Evolutionary conservation across 2,797 vertebrate species (phyloP), one percentile per base, ranked within the genome.

Genomic region (Tympanoctomys barrerae): DNA sequence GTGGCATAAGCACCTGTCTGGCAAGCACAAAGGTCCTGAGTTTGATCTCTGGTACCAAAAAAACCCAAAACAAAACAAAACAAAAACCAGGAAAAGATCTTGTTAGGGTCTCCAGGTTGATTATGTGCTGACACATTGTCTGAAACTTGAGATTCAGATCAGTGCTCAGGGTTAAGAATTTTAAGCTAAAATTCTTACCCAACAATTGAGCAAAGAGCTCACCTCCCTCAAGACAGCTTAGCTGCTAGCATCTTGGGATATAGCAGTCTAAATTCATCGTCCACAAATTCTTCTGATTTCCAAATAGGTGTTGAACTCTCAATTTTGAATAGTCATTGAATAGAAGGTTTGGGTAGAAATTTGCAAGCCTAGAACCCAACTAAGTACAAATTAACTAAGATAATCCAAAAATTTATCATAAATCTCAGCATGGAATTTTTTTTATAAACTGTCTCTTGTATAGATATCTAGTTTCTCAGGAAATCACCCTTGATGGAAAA

Each of bases 361-460:
- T 90, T 84, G 84, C 16, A 77, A 61, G 22, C 13, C 57, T 85
- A 91, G 42, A 89, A 57, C 1, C 49, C 7, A 28, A 82, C 21
- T 54, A 95, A 71, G n/a, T 75, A 70, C 57, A 68, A 90, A 62
- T 82, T 93, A 92, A 86, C 28, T n/a, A 89, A 97, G n/a, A 59
- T 70, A 66, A 59, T 80, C 78, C 95, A 71, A 93, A 94, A 31
- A 52, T 73, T 31, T 92, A 77, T 90, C 77, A 75, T 68, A 28
- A 80, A 73, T 92, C 88, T 73, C 22, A 79, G 13, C 13, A 64
- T 82, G 22, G 21, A 87, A 77, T 91, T 62, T 33, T 33, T 77
- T 64, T 82, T 66, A 21, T 42, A 61, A 49, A 52, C 57, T 66
- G 54, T 18, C 3, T 14, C 3, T 78, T 89, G 36, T 80, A 87